Base-by-base conservation (phyloP, 2,888 invertebrate species). In the Acrobeloides nanus region DNA sequence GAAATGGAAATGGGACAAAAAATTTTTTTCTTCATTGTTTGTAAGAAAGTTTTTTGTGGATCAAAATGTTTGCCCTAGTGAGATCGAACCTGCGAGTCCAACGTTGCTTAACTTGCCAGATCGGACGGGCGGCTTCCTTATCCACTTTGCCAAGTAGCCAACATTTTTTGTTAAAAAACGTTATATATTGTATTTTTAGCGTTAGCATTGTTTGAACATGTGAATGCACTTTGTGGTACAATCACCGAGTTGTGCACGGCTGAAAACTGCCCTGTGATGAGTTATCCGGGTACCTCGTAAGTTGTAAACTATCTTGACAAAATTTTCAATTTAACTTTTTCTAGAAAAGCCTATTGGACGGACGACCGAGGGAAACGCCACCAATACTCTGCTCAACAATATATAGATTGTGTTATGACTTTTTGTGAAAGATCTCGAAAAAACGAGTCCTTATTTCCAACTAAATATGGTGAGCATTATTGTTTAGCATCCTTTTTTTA, bases 221-320 rank as follows among this genome's bases (percentile, higher is more conserved):
- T 93, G 73, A 97, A 95, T 81, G 82, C 93, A 80, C 83, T 97
- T 75, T 95, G 95, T 81, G 95, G 95, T 77, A 86, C 89, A 66
- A 85, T 97, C 80, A 90, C 92, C 72, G 93, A 95, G 82, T 92
- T 89, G 82, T 97, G 97, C 82, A 90, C 90, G 74, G 84, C 86
- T 78, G 85, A 85, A 64, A 83, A 84, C 72, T 97, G 97, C 81
- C 85, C 90, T 61, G 89, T 89, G 12, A 61, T 59, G 59, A 46
- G 35, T 38, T 59, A 49, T 48, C 59, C 59, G 6, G 59, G 59
- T 33, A 31, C 31, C 4, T 40, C 60, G 49, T 54, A 38, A 31
- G 54, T 55, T 35, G 15, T 29, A 4, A n/a, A 15, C 27, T 10
- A 4, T 38, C 15, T 23, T 26, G 17, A 4, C 6, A 21, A 10